These are phyloP conservation scores for Syngnathoides biaculeatus DNA, from an alignment of 2,113 vertebrate species.

Conservation along the genomic window DNA sequence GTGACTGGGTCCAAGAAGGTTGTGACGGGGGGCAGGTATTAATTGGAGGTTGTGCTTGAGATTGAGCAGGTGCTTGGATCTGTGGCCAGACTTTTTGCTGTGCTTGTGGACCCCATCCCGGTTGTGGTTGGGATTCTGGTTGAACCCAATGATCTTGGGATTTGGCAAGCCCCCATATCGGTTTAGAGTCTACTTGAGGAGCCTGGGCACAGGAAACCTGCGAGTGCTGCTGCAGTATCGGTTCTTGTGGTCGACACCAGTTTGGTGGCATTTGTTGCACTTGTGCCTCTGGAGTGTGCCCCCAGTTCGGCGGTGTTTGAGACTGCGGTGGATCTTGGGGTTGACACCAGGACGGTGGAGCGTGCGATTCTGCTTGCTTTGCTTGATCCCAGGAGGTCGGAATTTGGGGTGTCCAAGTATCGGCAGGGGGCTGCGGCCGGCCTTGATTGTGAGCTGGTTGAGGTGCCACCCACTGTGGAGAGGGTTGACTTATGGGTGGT, in stretches of 20 bases:
- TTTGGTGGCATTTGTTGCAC: conserved; percentile 44
- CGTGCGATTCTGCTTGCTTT: conserved; percentile 30
- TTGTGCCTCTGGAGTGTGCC: conserved; percentile 45
- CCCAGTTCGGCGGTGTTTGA: conserved; percentile 47
- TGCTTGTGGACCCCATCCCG: conserved; percentile 55
- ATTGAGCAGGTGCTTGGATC: conserved; percentile 32
- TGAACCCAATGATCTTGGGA: conserved; percentile 56
- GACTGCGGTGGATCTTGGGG: conserved; percentile 39
- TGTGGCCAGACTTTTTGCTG: conserved; percentile 55
- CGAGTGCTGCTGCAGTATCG: conserved; percentile 46
- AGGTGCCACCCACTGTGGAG: conserved; percentile 50
- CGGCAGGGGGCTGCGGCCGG: conserved; percentile 42
- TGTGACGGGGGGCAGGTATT: conserved; percentile 52
- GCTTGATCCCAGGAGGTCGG: conserved; percentile 52
- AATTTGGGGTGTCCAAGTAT: conserved; percentile 52
- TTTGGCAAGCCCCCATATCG: conserved; percentile 58
- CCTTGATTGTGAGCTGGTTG: conserved; percentile 47
- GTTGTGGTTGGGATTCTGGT: conserved; percentile 58
- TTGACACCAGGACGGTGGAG: conserved; percentile 49
- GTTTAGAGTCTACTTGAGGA: conserved; percentile 45
- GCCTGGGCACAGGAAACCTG: conserved; percentile 58
- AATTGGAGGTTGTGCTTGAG: conserved; percentile 41
- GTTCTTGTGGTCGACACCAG: conserved; percentile 59
- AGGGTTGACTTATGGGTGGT: conserved; percentile 43
- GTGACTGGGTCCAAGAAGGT: conserved; percentile 54